Evolutionary conservation across 92 coral and sea anemone genomes (phyloP).

Genomic region (Blastomussa wellsi): DNA sequence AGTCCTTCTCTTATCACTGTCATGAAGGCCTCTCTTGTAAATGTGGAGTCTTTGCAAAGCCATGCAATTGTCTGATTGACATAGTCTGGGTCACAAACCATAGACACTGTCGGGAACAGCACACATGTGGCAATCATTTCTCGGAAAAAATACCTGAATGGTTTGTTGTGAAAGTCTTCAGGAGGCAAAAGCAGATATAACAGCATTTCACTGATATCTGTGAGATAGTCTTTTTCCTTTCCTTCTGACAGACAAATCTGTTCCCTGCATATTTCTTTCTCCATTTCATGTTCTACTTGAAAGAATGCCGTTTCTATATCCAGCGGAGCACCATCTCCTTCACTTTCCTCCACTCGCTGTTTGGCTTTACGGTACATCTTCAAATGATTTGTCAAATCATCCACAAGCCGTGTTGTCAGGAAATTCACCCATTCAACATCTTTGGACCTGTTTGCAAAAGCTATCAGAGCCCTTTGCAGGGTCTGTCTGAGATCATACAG

Average conservation of each 20-base stretch:
- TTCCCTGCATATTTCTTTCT: slow-evolving; percentile 78
- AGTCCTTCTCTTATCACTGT: slow-evolving; percentile 83
- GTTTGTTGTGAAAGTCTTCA: slow-evolving; percentile 97
- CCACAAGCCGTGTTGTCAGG: slow-evolving; percentile 93
- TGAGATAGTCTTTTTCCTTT: slow-evolving; percentile 93
- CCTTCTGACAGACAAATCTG: slow-evolving; percentile 89
- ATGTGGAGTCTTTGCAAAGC: slow-evolving; percentile 92
- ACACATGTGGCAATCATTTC: slow-evolving; percentile 92
- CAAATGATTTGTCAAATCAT: slow-evolving; percentile 90
- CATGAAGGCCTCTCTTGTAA: slow-evolving; percentile 92
- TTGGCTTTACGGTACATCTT: slow-evolving; percentile 86
- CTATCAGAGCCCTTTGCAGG: slow-evolving; percentile 89
- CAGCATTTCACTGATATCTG: slow-evolving; percentile 93
- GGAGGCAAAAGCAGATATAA: slow-evolving; percentile 87
- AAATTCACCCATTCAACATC: slow-evolving; percentile 98
- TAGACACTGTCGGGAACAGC: slow-evolving; percentile 78
- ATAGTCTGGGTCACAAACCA: slow-evolving; percentile 95
- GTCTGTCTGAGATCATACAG: slow-evolving; percentile 91
- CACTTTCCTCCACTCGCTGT: slow-evolving; percentile 72
- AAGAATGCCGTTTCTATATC: slow-evolving; percentile 87
- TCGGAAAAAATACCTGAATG: slow-evolving; percentile 92
- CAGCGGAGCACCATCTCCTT: slow-evolving; percentile 59
- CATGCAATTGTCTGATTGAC: slow-evolving; percentile 87
- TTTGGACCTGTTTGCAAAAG: slow-evolving; percentile 94
- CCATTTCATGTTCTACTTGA: slow-evolving; percentile 96